A percentile compares a stretch with the other conserved stretches of the same genome.
These are phyloP conservation scores for Botia kubotai DNA, from an alignment of 2,797 vertebrate genomes.

Conservation along the genomic window DNA sequence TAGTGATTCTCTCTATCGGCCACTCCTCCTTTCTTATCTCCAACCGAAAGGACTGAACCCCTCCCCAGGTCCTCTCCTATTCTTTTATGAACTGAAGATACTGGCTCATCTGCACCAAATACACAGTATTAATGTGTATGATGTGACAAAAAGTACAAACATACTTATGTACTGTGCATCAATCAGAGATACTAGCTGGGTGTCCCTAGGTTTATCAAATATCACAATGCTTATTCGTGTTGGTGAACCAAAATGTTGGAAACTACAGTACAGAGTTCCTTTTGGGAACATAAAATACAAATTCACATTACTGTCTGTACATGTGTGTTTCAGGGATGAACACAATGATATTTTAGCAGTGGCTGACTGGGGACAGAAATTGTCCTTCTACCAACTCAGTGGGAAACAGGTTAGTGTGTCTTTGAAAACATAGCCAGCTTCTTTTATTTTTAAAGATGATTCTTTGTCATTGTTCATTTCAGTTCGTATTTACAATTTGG, in stretches of 20 bases:
- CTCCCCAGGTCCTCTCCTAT: constrained; percentile 75
- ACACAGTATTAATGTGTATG: no score
- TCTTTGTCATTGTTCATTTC: constrained; percentile 9
- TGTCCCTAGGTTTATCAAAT: no score
- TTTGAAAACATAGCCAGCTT: neutral
- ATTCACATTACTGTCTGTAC: neutral
- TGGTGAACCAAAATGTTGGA: no score
- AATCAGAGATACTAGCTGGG: no score
- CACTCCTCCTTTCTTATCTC: constrained; percentile 88
- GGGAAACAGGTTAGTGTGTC: constrained; percentile 90
- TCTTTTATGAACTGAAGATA: no score
- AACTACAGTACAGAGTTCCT: no score
- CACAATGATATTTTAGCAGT: constrained; percentile 96
- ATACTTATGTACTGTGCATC: no score
- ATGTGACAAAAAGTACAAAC: no score
- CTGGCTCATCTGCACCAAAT: no score
- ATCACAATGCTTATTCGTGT: no score
- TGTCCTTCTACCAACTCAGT: constrained; percentile 98
- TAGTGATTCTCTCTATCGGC: constrained; percentile 82
- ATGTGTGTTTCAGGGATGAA: constrained; percentile 84
- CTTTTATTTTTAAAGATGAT: neutral
- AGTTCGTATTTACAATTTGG: no score
- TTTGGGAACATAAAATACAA: no score
- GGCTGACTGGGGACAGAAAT: constrained; percentile 95
- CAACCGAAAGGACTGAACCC: constrained; percentile 80